Evolutionary conservation across 64 coral and sea anemone species (phyloP).

Genomic region (Montipora cactus): DNA sequence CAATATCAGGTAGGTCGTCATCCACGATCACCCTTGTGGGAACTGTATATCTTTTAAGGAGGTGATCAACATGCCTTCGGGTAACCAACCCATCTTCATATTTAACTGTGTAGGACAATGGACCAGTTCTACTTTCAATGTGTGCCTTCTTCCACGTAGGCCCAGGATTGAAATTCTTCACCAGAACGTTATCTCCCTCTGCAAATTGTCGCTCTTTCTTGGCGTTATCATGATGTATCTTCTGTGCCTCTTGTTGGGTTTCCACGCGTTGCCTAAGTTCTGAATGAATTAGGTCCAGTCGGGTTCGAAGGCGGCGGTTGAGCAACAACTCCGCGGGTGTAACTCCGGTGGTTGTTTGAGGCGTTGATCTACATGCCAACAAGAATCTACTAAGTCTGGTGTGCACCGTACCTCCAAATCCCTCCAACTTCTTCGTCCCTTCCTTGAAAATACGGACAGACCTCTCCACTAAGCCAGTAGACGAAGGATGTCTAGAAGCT

Average conservation of each 20-base stretch:
- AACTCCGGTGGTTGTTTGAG: no score
- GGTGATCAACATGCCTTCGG: background rate
- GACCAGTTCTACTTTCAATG: background rate
- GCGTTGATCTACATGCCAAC: no score
- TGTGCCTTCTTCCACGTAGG: background rate
- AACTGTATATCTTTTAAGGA: background rate
- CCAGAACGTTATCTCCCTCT: background rate
- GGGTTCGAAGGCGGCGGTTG: background rate
- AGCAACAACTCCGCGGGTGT: no score
- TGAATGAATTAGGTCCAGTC: background rate
- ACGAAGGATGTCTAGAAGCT: background rate
- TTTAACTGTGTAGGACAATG: background rate
- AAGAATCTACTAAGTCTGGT: background rate
- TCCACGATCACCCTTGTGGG: no score
- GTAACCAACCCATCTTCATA: background rate
- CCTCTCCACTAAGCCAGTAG: background rate
- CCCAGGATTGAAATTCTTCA: background rate
- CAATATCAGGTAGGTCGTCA: no score
- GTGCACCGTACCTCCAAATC: background rate
- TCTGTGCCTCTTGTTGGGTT: background rate
- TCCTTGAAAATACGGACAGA: background rate
- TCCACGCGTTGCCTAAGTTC: background rate
- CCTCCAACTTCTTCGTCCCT: background rate
- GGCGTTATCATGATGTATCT: background rate
- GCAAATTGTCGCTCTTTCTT: background rate